Evolutionary conservation across 2,888 invertebrate genomes (phyloP).

Genomic region (Tetrapedia diversipes): DNA sequence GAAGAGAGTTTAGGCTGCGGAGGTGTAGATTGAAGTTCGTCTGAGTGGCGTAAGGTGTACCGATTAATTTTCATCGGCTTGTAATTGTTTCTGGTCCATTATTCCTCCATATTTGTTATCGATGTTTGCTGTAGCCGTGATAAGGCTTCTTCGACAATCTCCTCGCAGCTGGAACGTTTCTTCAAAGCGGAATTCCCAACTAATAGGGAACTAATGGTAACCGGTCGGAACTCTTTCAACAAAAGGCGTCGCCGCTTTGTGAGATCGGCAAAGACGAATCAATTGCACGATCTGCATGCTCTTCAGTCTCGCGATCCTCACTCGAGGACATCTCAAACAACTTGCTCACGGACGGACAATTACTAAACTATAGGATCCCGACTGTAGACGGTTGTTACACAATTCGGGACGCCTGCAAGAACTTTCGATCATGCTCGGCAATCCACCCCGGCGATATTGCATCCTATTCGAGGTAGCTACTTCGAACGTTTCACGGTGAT

Average conservation of each 20-base stretch:
- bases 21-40: too few species aligned
- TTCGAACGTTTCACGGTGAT: constrained; percentile 23
- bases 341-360: constrained; percentile 41
- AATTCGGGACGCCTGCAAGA: constrained; percentile 50
- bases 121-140: too few species aligned
- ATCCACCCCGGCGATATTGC: constrained; percentile 29
- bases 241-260: constrained; percentile 29
- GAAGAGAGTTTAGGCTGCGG: too few species aligned
- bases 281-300: constrained; percentile 35
- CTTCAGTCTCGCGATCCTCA: constrained; percentile 35
- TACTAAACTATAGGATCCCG: constrained; percentile 43
- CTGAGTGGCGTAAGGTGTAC: too few species aligned
- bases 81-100: too few species aligned
- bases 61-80: too few species aligned
- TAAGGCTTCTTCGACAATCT: too few species aligned
- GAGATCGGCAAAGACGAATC: constrained; percentile 36
- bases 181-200: neutral
- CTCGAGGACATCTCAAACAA: constrained; percentile 41
- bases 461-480: constrained; percentile 18
- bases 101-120: too few species aligned
- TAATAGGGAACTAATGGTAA: neutral
- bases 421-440: constrained; percentile 52
- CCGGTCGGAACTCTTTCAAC: constrained; percentile 16
- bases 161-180: too few species aligned
- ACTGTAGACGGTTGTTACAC: constrained; percentile 53